Conservation (phyloP, 2,888 invertebrate genomes). For the Corythucha ciliata region DNA sequence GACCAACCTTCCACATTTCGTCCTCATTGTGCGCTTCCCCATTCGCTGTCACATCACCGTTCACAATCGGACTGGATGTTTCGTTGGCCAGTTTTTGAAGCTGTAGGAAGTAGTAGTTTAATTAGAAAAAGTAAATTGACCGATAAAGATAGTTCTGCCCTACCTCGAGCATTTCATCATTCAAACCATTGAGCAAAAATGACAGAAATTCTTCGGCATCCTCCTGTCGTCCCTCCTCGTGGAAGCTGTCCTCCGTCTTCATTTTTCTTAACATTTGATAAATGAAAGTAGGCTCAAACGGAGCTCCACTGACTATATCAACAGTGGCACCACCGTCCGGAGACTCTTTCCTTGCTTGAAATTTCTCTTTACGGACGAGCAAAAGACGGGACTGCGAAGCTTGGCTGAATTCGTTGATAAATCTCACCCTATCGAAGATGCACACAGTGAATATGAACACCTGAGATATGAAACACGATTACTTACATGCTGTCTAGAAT, state of each 20-base stretch:
- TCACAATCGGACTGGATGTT: slow-evolving; percentile 25
- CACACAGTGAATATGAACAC: not conserved
- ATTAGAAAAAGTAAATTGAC: not conserved
- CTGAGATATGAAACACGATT: too few species aligned
- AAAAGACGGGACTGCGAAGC: slow-evolving; percentile 44
- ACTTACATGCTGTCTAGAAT: slow-evolving; percentile 89
- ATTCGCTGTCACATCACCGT: slow-evolving; percentile 37
- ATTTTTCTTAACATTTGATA: slow-evolving; percentile 74
- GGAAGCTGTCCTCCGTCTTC: slow-evolving; percentile 51
- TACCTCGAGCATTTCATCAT: slow-evolving; percentile 87
- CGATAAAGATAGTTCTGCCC: slow-evolving; percentile 14
- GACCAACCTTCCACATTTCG: slow-evolving; percentile 58
- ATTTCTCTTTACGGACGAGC: slow-evolving; percentile 44
- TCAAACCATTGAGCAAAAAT: slow-evolving; percentile 83
- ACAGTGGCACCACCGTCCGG: slow-evolving; percentile 22
- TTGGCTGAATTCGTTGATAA: slow-evolving; percentile 67
- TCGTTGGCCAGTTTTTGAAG: slow-evolving; percentile 15
- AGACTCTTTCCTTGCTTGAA: slow-evolving; percentile 28
- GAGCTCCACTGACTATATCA: slow-evolving; percentile 54
- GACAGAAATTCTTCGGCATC: slow-evolving; percentile 96
- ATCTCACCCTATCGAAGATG: slow-evolving; percentile 58
- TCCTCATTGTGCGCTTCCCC: slow-evolving; percentile 46
- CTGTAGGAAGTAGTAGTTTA: slow-evolving; percentile 11
- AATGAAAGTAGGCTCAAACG: slow-evolving; percentile 82
- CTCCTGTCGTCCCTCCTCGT: slow-evolving; percentile 82